Conservation (phyloP, 2,113 vertebrate species). For the Acanthochromis polyacanthus region DNA sequence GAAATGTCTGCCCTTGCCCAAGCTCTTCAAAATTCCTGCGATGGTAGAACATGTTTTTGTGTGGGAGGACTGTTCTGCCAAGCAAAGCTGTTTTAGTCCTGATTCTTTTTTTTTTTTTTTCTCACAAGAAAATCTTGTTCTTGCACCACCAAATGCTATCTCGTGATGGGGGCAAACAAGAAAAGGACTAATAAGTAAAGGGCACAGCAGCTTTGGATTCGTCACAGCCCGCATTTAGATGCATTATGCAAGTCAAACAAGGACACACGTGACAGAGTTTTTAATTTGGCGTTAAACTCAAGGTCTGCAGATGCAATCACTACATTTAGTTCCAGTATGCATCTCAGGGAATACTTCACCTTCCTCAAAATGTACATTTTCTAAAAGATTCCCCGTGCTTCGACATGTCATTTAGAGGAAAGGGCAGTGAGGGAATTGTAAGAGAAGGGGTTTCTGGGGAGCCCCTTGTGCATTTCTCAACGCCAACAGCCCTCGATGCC, state of each 20-base stretch:
- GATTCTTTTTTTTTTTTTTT: slow-evolving; percentile 59
- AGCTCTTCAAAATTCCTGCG: slow-evolving; percentile 78
- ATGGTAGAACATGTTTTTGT: slow-evolving; percentile 85
- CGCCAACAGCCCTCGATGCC: not conserved
- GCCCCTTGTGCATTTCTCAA: slow-evolving; percentile 49
- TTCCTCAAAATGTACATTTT: slow-evolving; percentile 35
- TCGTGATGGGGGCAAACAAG: slow-evolving; percentile 71
- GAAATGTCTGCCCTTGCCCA: slow-evolving; percentile 76
- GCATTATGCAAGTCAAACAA: too few relatives aligned
- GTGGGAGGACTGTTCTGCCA: slow-evolving; percentile 84
- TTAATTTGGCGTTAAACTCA: not conserved
- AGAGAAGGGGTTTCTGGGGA: slow-evolving; percentile 40
- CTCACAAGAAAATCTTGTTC: slow-evolving; percentile 70
- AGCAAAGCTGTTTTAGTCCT: slow-evolving; percentile 84
- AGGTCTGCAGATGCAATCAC: not conserved
- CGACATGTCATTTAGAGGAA: slow-evolving; percentile 20
- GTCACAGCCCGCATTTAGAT: not conserved
- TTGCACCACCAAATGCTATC: slow-evolving; percentile 73
- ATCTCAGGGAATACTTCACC: not conserved
- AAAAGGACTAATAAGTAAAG: slow-evolving; percentile 50
- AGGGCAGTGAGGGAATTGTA: slow-evolving; percentile 41
- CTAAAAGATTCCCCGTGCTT: slow-evolving; percentile 17
- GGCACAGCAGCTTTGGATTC: not conserved
- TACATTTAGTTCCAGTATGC: not conserved
- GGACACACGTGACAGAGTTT: not conserved